Base-by-base conservation (phyloP, 2,113 vertebrate genomes). In the Erythrocercus mccallii region DNA sequence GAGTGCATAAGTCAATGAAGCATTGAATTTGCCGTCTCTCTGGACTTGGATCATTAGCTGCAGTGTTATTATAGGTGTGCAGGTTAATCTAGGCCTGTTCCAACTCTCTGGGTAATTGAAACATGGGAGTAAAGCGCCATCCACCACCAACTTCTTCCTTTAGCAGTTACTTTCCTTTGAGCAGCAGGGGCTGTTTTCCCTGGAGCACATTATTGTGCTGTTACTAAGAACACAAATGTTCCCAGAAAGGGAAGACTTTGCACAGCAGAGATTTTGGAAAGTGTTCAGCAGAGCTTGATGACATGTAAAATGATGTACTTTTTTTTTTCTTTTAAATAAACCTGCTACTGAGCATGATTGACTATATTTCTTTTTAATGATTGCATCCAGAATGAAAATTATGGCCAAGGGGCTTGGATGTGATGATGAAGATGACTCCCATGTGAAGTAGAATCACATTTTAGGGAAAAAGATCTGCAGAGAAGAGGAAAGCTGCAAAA, bases 1-100 rank as follows among this genome's bases (percentile, higher is more conserved):
- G 56, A 78, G 60, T 57, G 24, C 45, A 69, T 69, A 57, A 83
- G 56, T 61, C 81, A 92, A 92, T 81, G 78, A 90, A 66, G 35
- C 88, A 79, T 22, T 70, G 85, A 93, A 91, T 88, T 96, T 91
- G 33, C 71, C 82, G 15, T 84, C 42, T 93, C 65, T 40, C 33
- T 38, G 42, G 19, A 30, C 66, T 91, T 0, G 8, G 47, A 47
- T 90, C 65, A 45, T 88, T 93, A 90, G 30, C 78, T 79, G 16
- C 45, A 35, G 9, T 81, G 30, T 78, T 90, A 24, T 68, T 85
- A 28, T 19, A 48, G 69, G 35, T 73, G 74, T 68, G 62, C 37
- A 80, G 70, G 74, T 80, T 95, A 90, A 86, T 90, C n/a, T 48
- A 65, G 53, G 24, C 27, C 62, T 56, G 6, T 28, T 81, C 72